Evolutionary conservation across 2,113 vertebrate genomes (phyloP).

Genomic region (Passer domesticus): DNA sequence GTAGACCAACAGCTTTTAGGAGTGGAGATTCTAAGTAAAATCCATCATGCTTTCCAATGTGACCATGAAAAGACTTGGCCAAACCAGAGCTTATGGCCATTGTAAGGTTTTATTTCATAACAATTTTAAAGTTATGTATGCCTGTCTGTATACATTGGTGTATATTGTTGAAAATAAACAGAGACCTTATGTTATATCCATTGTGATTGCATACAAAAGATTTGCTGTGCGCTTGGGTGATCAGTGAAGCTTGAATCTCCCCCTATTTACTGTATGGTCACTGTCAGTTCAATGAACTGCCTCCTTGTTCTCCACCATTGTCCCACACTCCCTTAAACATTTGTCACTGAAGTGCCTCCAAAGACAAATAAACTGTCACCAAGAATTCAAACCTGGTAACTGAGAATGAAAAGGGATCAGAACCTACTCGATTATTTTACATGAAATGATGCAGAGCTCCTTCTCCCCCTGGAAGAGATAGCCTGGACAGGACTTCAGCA

Average conservation of each 20-base stretch:
- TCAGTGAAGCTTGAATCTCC: slow-evolving; percentile 81
- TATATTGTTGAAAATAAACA: slow-evolving; percentile 78
- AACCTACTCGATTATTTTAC: slow-evolving; percentile 62
- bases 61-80: neutral
- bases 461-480: neutral
- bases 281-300: slow-evolving; percentile 87
- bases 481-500: neutral
- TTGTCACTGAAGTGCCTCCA: slow-evolving; percentile 82
- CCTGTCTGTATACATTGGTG: slow-evolving; percentile 30
- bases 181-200: slow-evolving; percentile 78
- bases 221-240: slow-evolving; percentile 75
- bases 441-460: slow-evolving; percentile 27
- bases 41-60: neutral
- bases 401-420: slow-evolving; percentile 49
- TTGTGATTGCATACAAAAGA: slow-evolving; percentile 81
- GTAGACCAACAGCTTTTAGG: neutral
- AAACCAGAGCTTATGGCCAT: neutral
- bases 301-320: slow-evolving; percentile 83
- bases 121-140: slow-evolving; percentile 22
- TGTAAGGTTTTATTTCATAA: neutral
- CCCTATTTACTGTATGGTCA: slow-evolving; percentile 87
- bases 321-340: slow-evolving; percentile 84
- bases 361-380: slow-evolving; percentile 83
- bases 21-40: neutral
- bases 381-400: slow-evolving; percentile 75